Evolutionary conservation across 1,140 invertebrate genomes (phyloP).

Genomic region (Drosophila murphyi): DNA sequence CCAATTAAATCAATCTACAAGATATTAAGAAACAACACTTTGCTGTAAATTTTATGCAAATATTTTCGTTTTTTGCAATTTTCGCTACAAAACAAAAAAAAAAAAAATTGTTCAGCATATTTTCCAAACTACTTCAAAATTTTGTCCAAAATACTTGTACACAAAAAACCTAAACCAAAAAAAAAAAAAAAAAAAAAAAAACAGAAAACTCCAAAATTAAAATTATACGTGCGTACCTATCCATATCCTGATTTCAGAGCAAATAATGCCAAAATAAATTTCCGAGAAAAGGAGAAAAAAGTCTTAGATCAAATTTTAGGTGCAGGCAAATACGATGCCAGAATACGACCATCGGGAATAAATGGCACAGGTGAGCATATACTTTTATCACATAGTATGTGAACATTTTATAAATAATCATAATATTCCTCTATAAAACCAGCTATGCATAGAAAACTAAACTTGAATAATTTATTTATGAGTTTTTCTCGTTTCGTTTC

Average conservation of each 20-base stretch:
- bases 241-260: conserved; percentile 86
- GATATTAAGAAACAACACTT: conserved; percentile 23
- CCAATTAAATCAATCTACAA: background rate
- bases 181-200: conserved; percentile 31
- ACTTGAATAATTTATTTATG: conserved; percentile 2
- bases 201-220: conserved; percentile 52
- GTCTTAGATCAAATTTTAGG: conserved; percentile 96
- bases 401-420: background rate
- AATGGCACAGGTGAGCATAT: conserved; percentile 93
- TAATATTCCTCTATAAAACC: conserved; percentile 2
- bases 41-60: conserved; percentile 72
- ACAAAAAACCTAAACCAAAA: conserved; percentile 37
- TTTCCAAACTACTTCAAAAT: conserved; percentile 53
- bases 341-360: conserved; percentile 95
- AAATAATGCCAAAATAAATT: conserved; percentile 91
- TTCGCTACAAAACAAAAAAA: conserved; percentile 26
- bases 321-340: conserved; percentile 94
- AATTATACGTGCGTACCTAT: conserved; percentile 84
- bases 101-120: conserved; percentile 51
- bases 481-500: conserved; percentile 3
- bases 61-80: conserved; percentile 57
- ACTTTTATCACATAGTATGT: conserved; percentile 14
- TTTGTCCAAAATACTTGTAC: conserved; percentile 44
- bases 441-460: background rate
- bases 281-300: conserved; percentile 96